Percentiles rank a stretch among this genome's conserved stretches.
phyloP scores from a whole-genome alignment of 2,113 vertebrate genomes.

The Cyanoderma ruficeps region DNA sequence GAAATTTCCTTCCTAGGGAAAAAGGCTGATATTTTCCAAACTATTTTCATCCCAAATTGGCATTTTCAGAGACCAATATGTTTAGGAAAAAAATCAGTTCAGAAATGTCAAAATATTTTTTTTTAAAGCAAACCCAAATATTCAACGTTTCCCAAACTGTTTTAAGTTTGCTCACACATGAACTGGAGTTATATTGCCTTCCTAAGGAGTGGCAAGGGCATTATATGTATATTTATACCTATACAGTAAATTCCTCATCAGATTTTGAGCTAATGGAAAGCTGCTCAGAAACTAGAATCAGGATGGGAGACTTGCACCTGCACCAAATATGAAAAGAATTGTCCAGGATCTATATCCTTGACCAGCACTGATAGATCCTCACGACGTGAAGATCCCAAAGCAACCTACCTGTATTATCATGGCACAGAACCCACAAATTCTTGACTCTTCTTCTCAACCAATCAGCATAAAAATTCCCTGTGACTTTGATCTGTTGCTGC shows the following conservation, averaged over 20 bases:
- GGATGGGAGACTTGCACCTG: not conserved
- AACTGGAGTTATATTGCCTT: not conserved
- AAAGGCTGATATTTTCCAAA: conserved; percentile 52
- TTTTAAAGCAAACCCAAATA: conserved; percentile 20
- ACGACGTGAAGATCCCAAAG: not conserved
- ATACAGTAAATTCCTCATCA: not conserved
- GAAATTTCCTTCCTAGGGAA: conserved; percentile 45
- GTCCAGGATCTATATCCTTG: not conserved
- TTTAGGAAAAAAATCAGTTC: conserved; percentile 40
- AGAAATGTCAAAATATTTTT: conserved; percentile 50
- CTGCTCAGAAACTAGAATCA: not conserved
- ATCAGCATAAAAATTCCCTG: not conserved
- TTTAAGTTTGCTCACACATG: not conserved
- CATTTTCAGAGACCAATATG: conserved; percentile 15
- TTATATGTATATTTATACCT: not conserved
- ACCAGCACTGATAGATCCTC: not conserved
- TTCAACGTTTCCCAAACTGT: not conserved
- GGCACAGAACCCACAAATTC: not conserved
- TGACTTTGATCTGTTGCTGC: not conserved
- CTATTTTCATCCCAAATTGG: conserved; percentile 54
- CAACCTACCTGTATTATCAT: not conserved
- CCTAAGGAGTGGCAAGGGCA: not conserved
- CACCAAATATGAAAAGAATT: not conserved
- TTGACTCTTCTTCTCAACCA: not conserved
- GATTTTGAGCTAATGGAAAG: not conserved